Evolutionary conservation across 2,113 vertebrate species (phyloP), one percentile per base, ranked within the genome.

Genomic region (Dendropsophus ebraccatus): DNA sequence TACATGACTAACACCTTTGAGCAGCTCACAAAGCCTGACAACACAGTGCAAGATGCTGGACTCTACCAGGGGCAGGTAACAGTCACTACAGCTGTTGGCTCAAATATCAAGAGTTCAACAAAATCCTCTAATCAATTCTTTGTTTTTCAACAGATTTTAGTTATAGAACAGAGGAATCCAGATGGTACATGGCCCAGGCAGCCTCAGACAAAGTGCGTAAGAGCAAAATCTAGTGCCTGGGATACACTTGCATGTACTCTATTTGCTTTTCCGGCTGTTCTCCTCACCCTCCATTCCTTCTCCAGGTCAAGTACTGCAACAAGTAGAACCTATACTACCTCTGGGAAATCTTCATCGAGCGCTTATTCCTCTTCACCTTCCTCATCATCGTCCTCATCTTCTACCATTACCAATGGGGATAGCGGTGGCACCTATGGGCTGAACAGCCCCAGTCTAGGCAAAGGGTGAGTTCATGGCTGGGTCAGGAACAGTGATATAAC

Each of bases 61-160:
- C 96, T 99, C 56, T 98, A 96, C 91, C 97, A 98, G 83, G 96
- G 98, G 45, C 97, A 99, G 97, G 98, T 99, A 95, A 86, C n/a
- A 28, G 37, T 32, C 60, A 28, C 50, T 37, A 14, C 69, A 17
- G 11, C 12, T 6, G 2, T 8, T 5, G 11, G 3, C 60, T 10
- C 25, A 9, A 23, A 13, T 16, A 17, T 58, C n/a, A 25, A 11
- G 12, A 21, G 54, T 65, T n/a, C 60, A 28, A 23, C 10, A 14
- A 25, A 11, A 16, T 37, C 21, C 30, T 14, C 83, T 28, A 87
- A 25, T 78, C 85, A 73, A 89, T 35, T 76, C 28, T 87, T 87
- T 28, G 77, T 81, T 87, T 94, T 74, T 82, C 73, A 88, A 84
- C 90, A 99, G 98, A 93, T 98, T 87, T 94, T 99, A 89, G 95